Evolutionary conservation across 2,888 invertebrate genomes (phyloP).

Genomic region (Ornithoptera priamus): DNA sequence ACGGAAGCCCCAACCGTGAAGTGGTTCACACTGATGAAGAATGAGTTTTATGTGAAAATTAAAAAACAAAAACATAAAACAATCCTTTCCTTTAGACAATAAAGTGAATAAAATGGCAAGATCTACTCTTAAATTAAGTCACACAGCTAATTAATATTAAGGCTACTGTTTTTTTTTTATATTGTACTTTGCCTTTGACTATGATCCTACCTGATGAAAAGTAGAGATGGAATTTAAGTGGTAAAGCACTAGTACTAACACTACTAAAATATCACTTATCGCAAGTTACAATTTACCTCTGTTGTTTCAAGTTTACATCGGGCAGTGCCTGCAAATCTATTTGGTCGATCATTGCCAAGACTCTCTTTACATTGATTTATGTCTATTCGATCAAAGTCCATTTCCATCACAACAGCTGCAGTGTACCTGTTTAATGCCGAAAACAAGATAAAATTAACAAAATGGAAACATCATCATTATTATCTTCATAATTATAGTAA

Average conservation of each 20-base stretch:
- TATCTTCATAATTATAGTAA: too few species aligned
- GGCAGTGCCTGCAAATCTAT: conserved; percentile 93
- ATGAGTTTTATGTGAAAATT: conserved; percentile 6
- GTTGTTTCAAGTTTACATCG: conserved; percentile 95
- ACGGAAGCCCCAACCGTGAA: conserved; percentile 97
- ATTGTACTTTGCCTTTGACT: too few species aligned
- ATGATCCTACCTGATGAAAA: too few species aligned
- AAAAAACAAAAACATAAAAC: neutral
- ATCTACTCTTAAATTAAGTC: too few species aligned
- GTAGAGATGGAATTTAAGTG: too few species aligned
- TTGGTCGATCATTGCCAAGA: conserved; percentile 92
- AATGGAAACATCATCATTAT: too few species aligned
- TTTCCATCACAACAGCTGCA: conserved; percentile 94
- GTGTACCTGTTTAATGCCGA: conserved; percentile 84
- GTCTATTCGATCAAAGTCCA: conserved; percentile 97
- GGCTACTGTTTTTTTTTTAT: too few species aligned
- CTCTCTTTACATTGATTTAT: conserved; percentile 97
- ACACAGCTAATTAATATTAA: too few species aligned
- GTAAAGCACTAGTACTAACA: too few species aligned
- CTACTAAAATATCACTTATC: too few species aligned
- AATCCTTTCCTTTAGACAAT: neutral
- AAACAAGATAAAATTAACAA: neutral
- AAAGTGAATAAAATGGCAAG: too few species aligned
- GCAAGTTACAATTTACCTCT: conserved; percentile 78
- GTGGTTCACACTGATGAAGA: conserved; percentile 90